Evolutionary conservation across 2,113 vertebrate species (phyloP).

Genomic region (Lophius piscatorius): DNA sequence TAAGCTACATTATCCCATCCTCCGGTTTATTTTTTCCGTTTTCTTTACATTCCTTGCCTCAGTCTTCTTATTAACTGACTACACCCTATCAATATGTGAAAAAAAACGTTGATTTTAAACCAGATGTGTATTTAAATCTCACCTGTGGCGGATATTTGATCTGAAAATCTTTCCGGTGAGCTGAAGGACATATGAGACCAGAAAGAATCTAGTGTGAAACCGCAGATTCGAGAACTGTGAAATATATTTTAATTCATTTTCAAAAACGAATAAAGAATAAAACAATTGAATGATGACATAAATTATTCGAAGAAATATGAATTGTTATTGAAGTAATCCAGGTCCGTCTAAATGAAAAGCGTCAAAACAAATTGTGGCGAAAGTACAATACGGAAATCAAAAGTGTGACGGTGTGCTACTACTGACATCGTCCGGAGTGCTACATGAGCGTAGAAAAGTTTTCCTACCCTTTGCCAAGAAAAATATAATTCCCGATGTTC

Average conservation of each 20-base stretch:
- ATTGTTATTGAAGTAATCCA: neutral
- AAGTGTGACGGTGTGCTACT: neutral
- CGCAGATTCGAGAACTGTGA: neutral
- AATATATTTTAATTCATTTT: neutral
- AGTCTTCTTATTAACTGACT: no score
- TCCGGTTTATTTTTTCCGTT: no score
- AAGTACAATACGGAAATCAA: neutral
- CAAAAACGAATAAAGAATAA: neutral
- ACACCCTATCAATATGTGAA: no score
- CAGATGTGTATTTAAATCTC: neutral
- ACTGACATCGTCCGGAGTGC: neutral
- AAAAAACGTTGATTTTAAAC: no score
- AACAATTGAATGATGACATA: neutral
- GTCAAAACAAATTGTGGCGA: neutral
- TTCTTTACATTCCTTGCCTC: no score
- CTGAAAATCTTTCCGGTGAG: neutral
- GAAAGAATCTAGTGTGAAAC: no score
- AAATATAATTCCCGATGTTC: no score
- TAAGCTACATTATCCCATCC: no score
- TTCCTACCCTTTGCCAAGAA: neutral
- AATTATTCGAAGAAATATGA: no score
- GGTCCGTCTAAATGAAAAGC: neutral
- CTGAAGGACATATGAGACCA: conserved; percentile 15
- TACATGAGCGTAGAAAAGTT: neutral
- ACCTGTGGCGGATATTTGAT: neutral